Evolutionary conservation across 1,140 invertebrate genomes (phyloP).

Genomic region (Oncopeltus fasciatus): DNA sequence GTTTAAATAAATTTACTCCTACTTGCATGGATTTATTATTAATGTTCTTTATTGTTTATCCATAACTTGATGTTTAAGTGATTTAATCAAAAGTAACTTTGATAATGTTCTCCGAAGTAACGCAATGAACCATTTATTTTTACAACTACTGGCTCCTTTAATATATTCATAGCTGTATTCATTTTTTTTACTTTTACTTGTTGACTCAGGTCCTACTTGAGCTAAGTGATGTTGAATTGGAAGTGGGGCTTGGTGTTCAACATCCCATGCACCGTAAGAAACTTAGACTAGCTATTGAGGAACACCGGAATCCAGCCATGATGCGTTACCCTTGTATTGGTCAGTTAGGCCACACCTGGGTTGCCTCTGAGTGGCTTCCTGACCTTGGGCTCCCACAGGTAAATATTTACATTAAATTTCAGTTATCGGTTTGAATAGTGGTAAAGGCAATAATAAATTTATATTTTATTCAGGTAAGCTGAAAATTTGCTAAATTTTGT

Average conservation of each 20-base stretch:
- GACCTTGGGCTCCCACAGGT: conserved; percentile 73
- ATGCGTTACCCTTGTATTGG: conserved; percentile 75
- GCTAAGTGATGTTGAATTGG: conserved; percentile 73
- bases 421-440: neutral
- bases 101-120: too few relatives aligned
- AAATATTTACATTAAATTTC: too few relatives aligned
- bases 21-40: too few relatives aligned
- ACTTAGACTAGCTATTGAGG: conserved; percentile 82
- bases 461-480: too few relatives aligned
- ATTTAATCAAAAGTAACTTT: too few relatives aligned
- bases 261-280: conserved; percentile 88
- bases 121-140: too few relatives aligned
- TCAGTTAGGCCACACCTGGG: conserved; percentile 77
- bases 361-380: conserved; percentile 79
- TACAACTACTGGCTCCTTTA: too few relatives aligned
- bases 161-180: too few relatives aligned
- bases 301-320: conserved; percentile 67
- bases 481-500: too few relatives aligned
- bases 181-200: neutral
- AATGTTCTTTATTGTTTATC: too few relatives aligned
- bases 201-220: conserved; percentile 63
- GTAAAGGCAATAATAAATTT: neutral
- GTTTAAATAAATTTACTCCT: too few relatives aligned
- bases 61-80: too few relatives aligned
- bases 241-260: conserved; percentile 69